Conservation (phyloP, 2,888 invertebrate species). For the Ectemnius cavifrons region DNA sequence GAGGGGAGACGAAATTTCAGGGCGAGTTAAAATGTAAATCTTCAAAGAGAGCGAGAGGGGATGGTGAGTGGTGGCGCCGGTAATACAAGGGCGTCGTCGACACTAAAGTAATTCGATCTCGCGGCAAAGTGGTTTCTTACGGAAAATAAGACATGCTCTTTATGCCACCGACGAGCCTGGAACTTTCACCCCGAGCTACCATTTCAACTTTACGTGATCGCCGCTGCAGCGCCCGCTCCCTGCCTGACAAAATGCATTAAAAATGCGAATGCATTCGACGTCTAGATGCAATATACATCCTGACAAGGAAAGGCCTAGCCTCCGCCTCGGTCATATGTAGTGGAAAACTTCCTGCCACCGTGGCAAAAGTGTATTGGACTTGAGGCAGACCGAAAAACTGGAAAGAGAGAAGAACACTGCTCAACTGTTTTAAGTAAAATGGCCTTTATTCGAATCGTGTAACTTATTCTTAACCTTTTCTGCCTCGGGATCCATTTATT, state of each 20-base stretch:
- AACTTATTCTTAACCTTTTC: no score
- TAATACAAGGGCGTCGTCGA: slow-evolving; percentile 12
- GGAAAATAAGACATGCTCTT: slow-evolving; percentile 42
- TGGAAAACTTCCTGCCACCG: slow-evolving; percentile 12
- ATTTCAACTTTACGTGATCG: slow-evolving; percentile 42
- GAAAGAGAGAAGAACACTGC: no score
- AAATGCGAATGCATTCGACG: slow-evolving; percentile 36
- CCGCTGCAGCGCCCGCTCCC: background rate
- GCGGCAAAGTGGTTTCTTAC: slow-evolving; percentile 43
- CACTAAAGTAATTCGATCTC: slow-evolving; percentile 37
- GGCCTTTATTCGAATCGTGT: no score
- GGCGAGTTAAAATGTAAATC: slow-evolving; percentile 32
- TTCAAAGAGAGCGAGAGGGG: slow-evolving; percentile 19
- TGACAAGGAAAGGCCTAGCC: no score
- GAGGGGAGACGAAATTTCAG: slow-evolving; percentile 7
- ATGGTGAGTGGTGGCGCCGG: background rate
- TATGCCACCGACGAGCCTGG: slow-evolving; percentile 19
- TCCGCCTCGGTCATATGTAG: background rate
- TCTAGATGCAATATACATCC: slow-evolving; percentile 2
- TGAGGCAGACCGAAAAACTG: no score
- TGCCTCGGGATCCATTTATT: no score
- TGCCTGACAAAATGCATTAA: slow-evolving; percentile 30
- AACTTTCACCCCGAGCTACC: slow-evolving; percentile 18
- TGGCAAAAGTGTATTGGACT: background rate
- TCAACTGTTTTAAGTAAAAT: no score